Evolutionary conservation across 2,797 vertebrate species (phyloP), one percentile per base, ranked within the genome.

Genomic region (Thripadectes ignobilis): DNA sequence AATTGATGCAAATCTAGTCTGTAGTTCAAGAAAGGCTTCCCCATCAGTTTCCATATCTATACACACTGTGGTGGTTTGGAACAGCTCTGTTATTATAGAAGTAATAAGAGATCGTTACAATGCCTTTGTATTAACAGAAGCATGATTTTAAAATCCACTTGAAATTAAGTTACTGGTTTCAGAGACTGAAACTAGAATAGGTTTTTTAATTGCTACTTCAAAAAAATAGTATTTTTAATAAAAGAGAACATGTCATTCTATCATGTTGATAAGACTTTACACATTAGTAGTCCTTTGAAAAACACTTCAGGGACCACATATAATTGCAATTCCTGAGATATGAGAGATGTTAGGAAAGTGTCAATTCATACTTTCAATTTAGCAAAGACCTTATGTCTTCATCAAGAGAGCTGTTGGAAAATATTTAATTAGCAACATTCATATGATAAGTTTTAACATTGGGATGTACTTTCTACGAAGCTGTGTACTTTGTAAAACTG

Each of bases 141-240:
- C 59, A 71, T 79, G 71, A 91, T 38, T 92, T 94, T 91, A 43
- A 88, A 84, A 83, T 89, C 17, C 69, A 72, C 58, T 96, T 84
- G 27, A 85, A 91, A 86, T 95, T 66, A 87, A 94, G 72, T 92
- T 85, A 84, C 21, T 95, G 73, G 62, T 93, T 94, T 94, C 38
- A 7, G 48, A 79, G 74, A 15, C 36, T 88, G 78, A 54, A 95
- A 91, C n/a, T 59, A 92, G 51, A 95, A 82, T 36, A 82, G 77
- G 34, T 71, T 92, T 87, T 92, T 85, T 82, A 94, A 61, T 10
- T 90, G 68, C 26, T 74, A 6, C 74, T 59, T 93, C 13, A 21
- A 57, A 95, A 43, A 29, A 77, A 69, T 39, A 93, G 63, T 93
- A 27, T 46, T 95, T 91, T 96, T 93, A 96, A 29, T 67, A 85